Conservation (phyloP, 2,888 invertebrate genomes). For the Bombyx huttoni region DNA sequence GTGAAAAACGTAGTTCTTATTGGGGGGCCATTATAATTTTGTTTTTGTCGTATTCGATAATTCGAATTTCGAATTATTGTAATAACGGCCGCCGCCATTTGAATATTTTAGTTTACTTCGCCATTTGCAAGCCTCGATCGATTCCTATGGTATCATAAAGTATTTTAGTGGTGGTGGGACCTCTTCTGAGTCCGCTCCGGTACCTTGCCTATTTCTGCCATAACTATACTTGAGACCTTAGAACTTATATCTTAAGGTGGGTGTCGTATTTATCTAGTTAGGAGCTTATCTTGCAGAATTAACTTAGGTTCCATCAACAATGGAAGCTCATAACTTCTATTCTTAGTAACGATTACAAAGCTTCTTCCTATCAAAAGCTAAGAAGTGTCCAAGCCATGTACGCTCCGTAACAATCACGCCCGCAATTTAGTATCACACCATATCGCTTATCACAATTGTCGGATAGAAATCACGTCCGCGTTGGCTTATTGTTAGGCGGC, state of each 20-base stretch:
- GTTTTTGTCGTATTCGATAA: too few relatives aligned
- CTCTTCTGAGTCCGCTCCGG: background rate
- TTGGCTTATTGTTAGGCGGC: constrained; percentile 7
- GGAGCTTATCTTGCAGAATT: background rate
- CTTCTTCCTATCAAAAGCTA: background rate
- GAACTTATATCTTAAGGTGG: too few relatives aligned
- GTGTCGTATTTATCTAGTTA: too few relatives aligned
- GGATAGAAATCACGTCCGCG: background rate
- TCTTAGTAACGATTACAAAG: background rate
- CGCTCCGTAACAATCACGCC: background rate
- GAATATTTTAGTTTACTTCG: background rate
- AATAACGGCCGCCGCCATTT: too few relatives aligned
- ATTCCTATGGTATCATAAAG: background rate
- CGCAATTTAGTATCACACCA: background rate
- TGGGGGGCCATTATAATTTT: too few relatives aligned
- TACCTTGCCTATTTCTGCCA: too few relatives aligned
- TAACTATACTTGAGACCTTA: too few relatives aligned
- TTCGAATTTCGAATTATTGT: too few relatives aligned
- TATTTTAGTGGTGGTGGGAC: too few relatives aligned
- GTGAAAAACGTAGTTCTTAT: too few relatives aligned
- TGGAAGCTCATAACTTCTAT: too few relatives aligned
- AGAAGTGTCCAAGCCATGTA: background rate
- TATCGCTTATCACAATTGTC: background rate
- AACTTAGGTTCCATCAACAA: too few relatives aligned
- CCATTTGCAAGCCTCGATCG: background rate